Conservation (phyloP, 2,888 invertebrate species). For the Buathra laborator region DNA sequence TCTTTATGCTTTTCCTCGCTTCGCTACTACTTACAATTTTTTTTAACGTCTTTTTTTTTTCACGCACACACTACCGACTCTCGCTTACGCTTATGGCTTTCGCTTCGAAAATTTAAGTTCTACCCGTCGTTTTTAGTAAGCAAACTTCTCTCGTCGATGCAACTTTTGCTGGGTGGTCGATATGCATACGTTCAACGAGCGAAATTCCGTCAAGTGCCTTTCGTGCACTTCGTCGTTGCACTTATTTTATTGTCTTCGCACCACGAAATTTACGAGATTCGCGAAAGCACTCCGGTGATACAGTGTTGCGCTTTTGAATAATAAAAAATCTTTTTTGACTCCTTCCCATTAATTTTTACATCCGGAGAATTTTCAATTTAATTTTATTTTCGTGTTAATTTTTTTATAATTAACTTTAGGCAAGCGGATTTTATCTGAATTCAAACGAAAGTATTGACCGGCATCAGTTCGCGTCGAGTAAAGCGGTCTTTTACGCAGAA, state of each 20-base stretch:
- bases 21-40: slow-evolving; percentile 12
- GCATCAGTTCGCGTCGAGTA: not conserved
- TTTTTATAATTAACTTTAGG: not conserved
- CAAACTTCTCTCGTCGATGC: not conserved
- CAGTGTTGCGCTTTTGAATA: not conserved
- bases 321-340: slow-evolving; percentile 30
- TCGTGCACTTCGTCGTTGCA: slow-evolving; percentile 1
- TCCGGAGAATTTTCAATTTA: not conserved
- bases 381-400: not conserved
- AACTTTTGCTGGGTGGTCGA: slow-evolving; percentile 50
- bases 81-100: not conserved
- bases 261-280: slow-evolving; percentile 2
- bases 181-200: slow-evolving; percentile 31
- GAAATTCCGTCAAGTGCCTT: slow-evolving; percentile 33
- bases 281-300: not conserved
- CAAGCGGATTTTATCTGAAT: not conserved
- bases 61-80: not conserved
- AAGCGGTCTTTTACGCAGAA: not conserved
- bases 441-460: not conserved
- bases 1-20: slow-evolving; percentile 40
- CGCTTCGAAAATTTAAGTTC: not conserved
- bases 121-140: not conserved
- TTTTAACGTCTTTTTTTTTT: not conserved
- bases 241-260: not conserved
- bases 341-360: not conserved